These are phyloP conservation scores for Zapornia atra DNA, from an alignment of 2,113 vertebrate species.

Conservation along the genomic window DNA sequence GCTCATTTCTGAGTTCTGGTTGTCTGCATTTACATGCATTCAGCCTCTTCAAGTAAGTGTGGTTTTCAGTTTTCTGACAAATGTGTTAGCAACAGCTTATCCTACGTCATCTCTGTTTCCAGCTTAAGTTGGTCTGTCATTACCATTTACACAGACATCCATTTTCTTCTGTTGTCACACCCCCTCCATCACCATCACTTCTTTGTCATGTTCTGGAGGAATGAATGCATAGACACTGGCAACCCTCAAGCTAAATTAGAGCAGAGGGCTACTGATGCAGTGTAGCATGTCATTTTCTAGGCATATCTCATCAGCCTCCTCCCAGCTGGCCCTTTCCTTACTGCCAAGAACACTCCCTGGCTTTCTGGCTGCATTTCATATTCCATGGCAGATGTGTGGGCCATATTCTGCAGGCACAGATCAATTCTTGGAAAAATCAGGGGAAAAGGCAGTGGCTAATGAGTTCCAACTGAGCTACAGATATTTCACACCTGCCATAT, in stretches of 20 bases:
- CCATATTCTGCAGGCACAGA: neutral
- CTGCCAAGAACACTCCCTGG: neutral
- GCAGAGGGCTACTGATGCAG: neutral
- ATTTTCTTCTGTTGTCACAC: neutral
- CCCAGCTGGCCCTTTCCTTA: neutral
- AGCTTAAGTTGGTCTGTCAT: neutral
- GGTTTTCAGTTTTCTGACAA: neutral
- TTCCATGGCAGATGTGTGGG: neutral
- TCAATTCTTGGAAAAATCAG: neutral
- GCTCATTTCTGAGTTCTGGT: neutral
- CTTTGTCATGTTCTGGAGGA: neutral
- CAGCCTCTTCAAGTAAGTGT: neutral
- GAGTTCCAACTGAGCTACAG: neutral
- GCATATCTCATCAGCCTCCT: neutral
- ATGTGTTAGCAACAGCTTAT: neutral
- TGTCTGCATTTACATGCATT: neutral
- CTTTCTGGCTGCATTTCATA: neutral
- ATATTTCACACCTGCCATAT: neutral
- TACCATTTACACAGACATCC: neutral
- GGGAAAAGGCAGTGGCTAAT: neutral
- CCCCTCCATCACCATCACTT: neutral
- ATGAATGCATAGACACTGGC: neutral
- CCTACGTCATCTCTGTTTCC: neutral
- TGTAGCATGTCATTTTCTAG: neutral
- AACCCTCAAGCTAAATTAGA: neutral